Conservation (phyloP, 2,113 vertebrate genomes). For the Tupaia tana region DNA sequence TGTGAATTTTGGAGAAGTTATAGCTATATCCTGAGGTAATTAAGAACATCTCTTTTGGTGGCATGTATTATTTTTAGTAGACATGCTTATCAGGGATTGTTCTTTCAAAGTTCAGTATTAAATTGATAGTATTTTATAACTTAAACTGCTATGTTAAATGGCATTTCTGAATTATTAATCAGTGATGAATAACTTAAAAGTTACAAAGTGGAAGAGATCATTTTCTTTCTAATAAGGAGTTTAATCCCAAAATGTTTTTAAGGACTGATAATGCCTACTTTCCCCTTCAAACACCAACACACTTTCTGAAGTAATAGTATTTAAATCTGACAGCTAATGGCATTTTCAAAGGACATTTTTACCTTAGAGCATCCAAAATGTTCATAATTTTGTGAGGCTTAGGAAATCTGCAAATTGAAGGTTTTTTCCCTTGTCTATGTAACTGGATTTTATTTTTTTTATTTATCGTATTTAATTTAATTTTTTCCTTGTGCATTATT, state of each 20-base stretch:
- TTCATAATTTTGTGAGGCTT: slow-evolving; percentile 16
- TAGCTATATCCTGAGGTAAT: background rate
- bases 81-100: slow-evolving; percentile 75
- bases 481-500: slow-evolving; percentile 59
- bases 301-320: slow-evolving; percentile 69
- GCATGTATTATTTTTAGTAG: slow-evolving; percentile 78
- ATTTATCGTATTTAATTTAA: too few relatives aligned
- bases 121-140: slow-evolving; percentile 67
- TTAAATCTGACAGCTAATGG: slow-evolving; percentile 54
- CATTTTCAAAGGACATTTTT: slow-evolving; percentile 3
- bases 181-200: slow-evolving; percentile 76
- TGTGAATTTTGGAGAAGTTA: slow-evolving; percentile 33
- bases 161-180: slow-evolving; percentile 76
- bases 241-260: slow-evolving; percentile 71
- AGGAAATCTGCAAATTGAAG: background rate
- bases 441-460: background rate
- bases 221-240: slow-evolving; percentile 77
- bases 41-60: background rate
- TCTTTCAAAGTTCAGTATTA: slow-evolving; percentile 76
- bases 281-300: slow-evolving; percentile 64
- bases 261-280: slow-evolving; percentile 24
- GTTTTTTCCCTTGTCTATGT: background rate
- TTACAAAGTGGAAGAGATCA: slow-evolving; percentile 77
- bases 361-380: background rate
- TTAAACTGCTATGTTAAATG: slow-evolving; percentile 80